Percentiles rank a stretch among this genome's conserved stretches.
Evolutionary conservation across 2,797 vertebrate genomes (phyloP).

Genomic region (Pseudocheirus occidentalis): DNA sequence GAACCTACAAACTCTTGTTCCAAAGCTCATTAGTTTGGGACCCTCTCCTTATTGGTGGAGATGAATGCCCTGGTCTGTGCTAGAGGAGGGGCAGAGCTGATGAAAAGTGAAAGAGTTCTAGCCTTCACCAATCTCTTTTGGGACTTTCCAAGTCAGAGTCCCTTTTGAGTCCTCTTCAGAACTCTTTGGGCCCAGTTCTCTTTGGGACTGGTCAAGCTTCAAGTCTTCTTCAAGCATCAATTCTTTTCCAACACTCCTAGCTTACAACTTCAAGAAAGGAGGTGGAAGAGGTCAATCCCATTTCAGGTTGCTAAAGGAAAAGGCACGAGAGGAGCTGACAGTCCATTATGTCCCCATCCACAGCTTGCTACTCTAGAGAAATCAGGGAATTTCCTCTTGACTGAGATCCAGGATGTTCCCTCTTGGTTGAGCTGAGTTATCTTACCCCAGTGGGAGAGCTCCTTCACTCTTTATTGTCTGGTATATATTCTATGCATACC

Average conservation of each 20-base stretch:
- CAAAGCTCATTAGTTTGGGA: not conserved
- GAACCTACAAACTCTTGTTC: no score
- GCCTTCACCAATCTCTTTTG: not conserved
- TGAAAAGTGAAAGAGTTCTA: not conserved
- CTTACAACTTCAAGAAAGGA: not conserved
- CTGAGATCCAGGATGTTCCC: not conserved
- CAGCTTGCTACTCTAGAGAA: not conserved
- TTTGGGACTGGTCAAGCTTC: not conserved
- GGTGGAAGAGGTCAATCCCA: not conserved
- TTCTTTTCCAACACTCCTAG: not conserved
- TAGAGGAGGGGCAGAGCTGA: not conserved
- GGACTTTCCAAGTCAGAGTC: not conserved
- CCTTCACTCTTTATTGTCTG: not conserved
- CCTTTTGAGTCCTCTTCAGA: not conserved
- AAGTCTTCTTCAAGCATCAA: not conserved
- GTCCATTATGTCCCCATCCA: not conserved
- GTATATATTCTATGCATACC: not conserved
- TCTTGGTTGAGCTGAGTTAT: not conserved
- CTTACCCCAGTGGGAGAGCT: not conserved
- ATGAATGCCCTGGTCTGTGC: not conserved
- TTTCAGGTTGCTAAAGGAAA: not conserved
- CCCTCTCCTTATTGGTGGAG: not conserved
- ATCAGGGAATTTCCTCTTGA: not conserved
- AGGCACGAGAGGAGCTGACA: not conserved
- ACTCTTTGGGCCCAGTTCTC: not conserved